Percentiles rank a stretch among this genome's conserved stretches.
phyloP scores from a whole-genome alignment of 1,140 invertebrate species.

The Achatina immaculata region DNA sequence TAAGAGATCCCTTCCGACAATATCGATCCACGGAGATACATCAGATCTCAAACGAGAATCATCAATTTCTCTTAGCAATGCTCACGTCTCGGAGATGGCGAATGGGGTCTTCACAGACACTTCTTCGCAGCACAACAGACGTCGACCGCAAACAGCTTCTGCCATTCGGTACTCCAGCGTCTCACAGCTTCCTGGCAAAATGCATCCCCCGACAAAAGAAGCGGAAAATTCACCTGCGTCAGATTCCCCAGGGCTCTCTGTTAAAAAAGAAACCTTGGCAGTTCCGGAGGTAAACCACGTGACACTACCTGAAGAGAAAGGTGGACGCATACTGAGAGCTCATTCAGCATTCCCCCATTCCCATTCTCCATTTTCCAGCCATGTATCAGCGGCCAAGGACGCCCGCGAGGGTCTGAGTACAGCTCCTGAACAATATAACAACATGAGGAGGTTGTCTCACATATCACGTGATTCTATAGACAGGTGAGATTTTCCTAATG shows the following conservation, averaged over 20 bases:
- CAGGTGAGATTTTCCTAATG: slow-evolving; percentile 24
- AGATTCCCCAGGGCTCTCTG: too few relatives aligned
- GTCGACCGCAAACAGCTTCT: slow-evolving; percentile 24
- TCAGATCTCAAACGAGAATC: not conserved
- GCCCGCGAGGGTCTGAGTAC: slow-evolving; percentile 21
- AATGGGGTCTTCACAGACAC: slow-evolving; percentile 60
- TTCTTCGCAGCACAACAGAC: slow-evolving; percentile 29
- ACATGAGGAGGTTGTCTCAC: slow-evolving; percentile 25
- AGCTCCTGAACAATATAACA: not conserved
- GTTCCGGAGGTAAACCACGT: not conserved
- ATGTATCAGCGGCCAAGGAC: slow-evolving; percentile 49
- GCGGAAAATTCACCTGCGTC: too few relatives aligned
- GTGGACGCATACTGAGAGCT: not conserved
- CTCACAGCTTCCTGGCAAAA: not conserved
- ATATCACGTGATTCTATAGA: slow-evolving; percentile 52
- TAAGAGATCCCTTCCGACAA: slow-evolving; percentile 20
- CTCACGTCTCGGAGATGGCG: slow-evolving; percentile 39
- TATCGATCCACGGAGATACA: not conserved
- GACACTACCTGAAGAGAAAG: not conserved
- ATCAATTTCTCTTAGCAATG: slow-evolving; percentile 12
- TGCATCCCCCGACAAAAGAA: not conserved
- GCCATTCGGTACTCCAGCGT: not conserved
- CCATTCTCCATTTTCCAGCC: slow-evolving; percentile 43
- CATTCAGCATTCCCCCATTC: not conserved
- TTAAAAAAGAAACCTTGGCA: not conserved